A percentile compares a stretch with the other conserved stretches of the same genome.
Conservation (phyloP, 2,888 invertebrate genomes). For the Petrolisthes manimaculis region DNA sequence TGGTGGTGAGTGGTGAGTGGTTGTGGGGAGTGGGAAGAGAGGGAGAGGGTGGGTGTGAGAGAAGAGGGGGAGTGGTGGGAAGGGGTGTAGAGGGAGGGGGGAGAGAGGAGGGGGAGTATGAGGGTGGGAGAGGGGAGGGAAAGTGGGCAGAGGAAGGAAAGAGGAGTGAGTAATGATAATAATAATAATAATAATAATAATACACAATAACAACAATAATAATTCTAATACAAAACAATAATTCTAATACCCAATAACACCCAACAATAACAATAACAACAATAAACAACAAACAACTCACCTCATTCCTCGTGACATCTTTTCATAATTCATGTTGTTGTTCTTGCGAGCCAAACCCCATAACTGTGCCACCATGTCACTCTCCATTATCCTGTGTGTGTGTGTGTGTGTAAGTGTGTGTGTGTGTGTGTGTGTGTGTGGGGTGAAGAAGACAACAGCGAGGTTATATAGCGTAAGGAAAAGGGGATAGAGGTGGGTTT, state of each 20-base stretch:
- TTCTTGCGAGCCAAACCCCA: constrained; percentile 64
- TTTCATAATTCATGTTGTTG: constrained; percentile 65
- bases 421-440: no score
- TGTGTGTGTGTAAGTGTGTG: no score
- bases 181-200: neutral
- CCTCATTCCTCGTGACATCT: constrained; percentile 66
- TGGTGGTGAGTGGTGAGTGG: neutral
- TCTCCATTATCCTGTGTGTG: constrained; percentile 64
- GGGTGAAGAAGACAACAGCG: no score
- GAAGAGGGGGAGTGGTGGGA: no score
- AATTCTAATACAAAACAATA: neutral
- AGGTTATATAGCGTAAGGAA: neutral
- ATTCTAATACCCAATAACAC: neutral
- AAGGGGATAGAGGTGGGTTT: no score
- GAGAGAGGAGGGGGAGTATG: neutral
- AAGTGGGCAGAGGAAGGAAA: neutral
- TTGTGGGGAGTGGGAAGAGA: neutral
- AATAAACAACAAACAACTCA: constrained; percentile 8
- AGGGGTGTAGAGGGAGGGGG: neutral
- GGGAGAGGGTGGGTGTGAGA: neutral
- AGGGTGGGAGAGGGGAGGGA: no score
- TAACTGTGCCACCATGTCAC: constrained; percentile 65
- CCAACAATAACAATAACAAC: neutral
- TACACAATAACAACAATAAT: neutral
- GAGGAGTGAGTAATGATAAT: neutral